Evolutionary conservation across 2,113 vertebrate species (phyloP).

Genomic region (Arvicanthis niloticus): DNA sequence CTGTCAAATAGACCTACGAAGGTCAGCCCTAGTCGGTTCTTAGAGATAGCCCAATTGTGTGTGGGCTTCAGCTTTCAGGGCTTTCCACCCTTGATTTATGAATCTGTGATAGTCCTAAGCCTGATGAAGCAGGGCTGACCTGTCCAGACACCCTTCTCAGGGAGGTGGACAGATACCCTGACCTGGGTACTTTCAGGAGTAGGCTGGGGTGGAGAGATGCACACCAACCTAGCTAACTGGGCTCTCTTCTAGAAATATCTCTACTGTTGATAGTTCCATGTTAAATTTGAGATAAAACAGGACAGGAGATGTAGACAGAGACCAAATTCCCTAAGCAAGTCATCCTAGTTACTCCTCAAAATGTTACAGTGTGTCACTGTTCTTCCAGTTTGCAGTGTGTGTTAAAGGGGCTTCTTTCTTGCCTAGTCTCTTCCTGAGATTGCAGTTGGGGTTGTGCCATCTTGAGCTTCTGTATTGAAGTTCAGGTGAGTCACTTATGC

Average conservation of each 20-base stretch:
- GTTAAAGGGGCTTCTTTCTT: neutral
- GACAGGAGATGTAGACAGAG: constrained; percentile 29
- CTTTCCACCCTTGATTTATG: neutral
- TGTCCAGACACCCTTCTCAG: neutral
- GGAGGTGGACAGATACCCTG: neutral
- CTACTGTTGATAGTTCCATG: neutral
- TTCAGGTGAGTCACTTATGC: neutral
- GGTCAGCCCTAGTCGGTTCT: neutral
- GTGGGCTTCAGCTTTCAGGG: neutral
- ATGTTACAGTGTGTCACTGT: neutral
- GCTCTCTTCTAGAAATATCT: neutral
- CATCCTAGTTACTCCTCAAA: neutral
- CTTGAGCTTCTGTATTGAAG: neutral
- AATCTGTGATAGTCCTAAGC: neutral
- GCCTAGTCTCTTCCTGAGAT: neutral
- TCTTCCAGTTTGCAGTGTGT: constrained; percentile 21
- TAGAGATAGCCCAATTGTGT: neutral
- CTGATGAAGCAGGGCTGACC: neutral
- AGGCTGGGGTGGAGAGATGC: too few relatives aligned
- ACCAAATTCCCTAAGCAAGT: constrained; percentile 42
- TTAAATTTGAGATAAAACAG: neutral
- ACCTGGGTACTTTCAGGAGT: neutral
- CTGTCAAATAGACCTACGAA: neutral
- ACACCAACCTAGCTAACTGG: neutral
- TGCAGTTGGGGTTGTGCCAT: neutral